Percentiles rank a stretch among this genome's conserved stretches.
These are phyloP conservation scores for Brevimyrus niger DNA, from an alignment of 2,113 vertebrate genomes.

Conservation along the genomic window DNA sequence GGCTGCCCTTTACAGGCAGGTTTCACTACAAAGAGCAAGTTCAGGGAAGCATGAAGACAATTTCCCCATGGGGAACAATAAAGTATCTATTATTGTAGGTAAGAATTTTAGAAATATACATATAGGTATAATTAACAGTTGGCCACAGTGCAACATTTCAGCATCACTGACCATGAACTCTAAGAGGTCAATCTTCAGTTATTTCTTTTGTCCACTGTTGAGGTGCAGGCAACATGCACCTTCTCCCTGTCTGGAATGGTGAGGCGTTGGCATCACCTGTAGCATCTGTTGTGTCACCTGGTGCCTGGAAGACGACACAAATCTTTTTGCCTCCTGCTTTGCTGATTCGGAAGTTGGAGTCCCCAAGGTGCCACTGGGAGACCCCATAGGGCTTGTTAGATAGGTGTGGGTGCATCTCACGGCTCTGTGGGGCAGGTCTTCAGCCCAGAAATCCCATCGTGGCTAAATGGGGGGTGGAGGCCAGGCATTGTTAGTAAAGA, in stretches of 20 bases:
- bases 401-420: not conserved
- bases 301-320: not conserved
- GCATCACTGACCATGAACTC: not conserved
- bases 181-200: not conserved
- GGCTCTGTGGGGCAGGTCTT: not conserved
- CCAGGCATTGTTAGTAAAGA: not conserved
- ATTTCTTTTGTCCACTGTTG: not conserved
- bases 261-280: not conserved
- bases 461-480: not conserved
- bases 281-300: not conserved
- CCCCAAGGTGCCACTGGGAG: not conserved
- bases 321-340: not conserved
- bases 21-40: no score
- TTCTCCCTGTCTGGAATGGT: not conserved
- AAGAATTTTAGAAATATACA: not conserved
- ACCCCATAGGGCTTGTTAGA: conserved; percentile 1
- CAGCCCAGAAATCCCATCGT: not conserved
- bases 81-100: not conserved
- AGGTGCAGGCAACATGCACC: not conserved
- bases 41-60: no score
- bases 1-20: no score
- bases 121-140: not conserved
- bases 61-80: no score
- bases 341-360: not conserved
- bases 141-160: not conserved